Percentiles rank a stretch among this genome's conserved stretches.
Evolutionary conservation across 1,140 invertebrate genomes (phyloP).

Genomic region (Campodea augens): DNA sequence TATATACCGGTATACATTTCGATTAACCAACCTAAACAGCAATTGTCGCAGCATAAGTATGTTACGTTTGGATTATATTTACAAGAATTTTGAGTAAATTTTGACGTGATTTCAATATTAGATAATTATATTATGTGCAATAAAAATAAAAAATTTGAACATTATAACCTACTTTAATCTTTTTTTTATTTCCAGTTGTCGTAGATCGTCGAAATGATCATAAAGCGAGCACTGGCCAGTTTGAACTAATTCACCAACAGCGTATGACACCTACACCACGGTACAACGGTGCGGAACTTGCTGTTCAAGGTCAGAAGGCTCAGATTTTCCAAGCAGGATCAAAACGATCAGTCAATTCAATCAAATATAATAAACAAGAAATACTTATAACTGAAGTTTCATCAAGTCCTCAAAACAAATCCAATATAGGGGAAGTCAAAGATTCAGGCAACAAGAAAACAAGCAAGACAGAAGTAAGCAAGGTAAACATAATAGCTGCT

Average conservation of each 20-base stretch:
- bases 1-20: too few relatives aligned
- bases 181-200: conserved; percentile 43
- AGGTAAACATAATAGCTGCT: too few relatives aligned
- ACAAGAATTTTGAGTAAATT: not conserved
- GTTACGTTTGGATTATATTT: not conserved
- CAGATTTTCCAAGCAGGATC: too few relatives aligned
- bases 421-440: too few relatives aligned
- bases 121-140: not conserved
- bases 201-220: conserved; percentile 58
- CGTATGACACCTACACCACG: conserved; percentile 49
- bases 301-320: conserved; percentile 42
- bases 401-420: too few relatives aligned
- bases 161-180: conserved; percentile 1
- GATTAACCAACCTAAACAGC: too few relatives aligned
- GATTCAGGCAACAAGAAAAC: too few relatives aligned
- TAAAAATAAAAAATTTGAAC: conserved; percentile 3
- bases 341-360: too few relatives aligned
- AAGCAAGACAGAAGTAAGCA: too few relatives aligned
- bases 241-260: conserved; percentile 65
- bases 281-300: conserved; percentile 58
- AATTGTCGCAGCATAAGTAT: not conserved
- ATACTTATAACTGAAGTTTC: too few relatives aligned
- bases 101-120: not conserved
- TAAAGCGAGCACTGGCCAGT: conserved; percentile 63
- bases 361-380: too few relatives aligned